These are phyloP conservation scores for Ondatra zibethicus DNA, from an alignment of 2,113 vertebrate species.

Conservation along the genomic window DNA sequence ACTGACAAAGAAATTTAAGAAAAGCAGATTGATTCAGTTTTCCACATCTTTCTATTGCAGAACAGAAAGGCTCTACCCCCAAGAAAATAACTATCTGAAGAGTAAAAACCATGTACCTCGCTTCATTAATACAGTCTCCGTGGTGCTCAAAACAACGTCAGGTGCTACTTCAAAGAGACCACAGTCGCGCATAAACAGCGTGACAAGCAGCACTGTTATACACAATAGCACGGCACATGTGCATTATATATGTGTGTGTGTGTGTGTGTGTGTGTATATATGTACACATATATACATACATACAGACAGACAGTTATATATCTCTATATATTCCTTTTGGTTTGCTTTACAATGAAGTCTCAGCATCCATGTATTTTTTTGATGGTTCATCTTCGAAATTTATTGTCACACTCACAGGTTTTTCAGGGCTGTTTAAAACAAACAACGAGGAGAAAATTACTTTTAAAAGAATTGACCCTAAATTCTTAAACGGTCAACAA, in stretches of 20 bases:
- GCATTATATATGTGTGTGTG: neutral
- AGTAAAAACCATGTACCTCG: conserved; percentile 83
- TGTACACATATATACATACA: neutral
- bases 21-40: conserved; percentile 70
- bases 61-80: conserved; percentile 80
- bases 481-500: conserved; percentile 33
- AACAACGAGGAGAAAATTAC: conserved; percentile 61
- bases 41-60: conserved; percentile 83
- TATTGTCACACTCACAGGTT: conserved; percentile 93
- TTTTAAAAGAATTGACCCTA: conserved; percentile 14
- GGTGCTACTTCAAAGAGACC: conserved; percentile 75
- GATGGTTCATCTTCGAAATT: conserved; percentile 89
- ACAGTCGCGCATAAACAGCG: conserved; percentile 82
- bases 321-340: conserved; percentile 76
- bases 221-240: conserved; percentile 73
- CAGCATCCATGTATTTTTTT: conserved; percentile 88
- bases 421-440: conserved; percentile 92
- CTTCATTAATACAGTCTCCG: conserved; percentile 79
- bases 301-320: conserved; percentile 20
- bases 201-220: conserved; percentile 80
- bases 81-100: conserved; percentile 89
- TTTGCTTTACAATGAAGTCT: conserved; percentile 93
- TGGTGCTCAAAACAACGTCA: conserved; percentile 81
- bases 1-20: conserved; percentile 75
- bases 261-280: conserved; percentile 18